Evolutionary conservation across 1,140 invertebrate species (phyloP), one percentile per base, ranked within the genome.

Genomic region (Cardiocondyla obscurior): DNA sequence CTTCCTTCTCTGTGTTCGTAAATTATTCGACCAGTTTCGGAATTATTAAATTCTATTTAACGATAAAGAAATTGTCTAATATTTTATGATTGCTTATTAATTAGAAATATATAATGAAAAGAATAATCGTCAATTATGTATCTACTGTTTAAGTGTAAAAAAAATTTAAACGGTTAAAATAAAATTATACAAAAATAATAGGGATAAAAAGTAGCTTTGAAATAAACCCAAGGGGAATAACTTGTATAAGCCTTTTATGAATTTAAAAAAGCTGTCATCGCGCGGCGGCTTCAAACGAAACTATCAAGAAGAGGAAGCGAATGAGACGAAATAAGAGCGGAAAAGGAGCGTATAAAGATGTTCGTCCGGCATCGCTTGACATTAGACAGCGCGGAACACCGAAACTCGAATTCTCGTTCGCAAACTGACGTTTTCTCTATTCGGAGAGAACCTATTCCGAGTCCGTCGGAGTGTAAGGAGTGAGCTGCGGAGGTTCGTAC

Each of bases 301-400:
- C 25, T 25, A 14, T 39, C 33, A 30, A 14, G 28, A 1, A 22
- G 25, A n/a, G 19, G 10, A 36, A 46, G 53, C 12, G 28, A 49
- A 28, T n/a, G 39, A 33, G 33, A 44, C 42, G 28, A 55, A 44
- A 81, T 76, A 39, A 39, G 58, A 60, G 44, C n/a, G 46, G 36
- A 51, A 46, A 57, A 76, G 70, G 74, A 39, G 82, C 81, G 67
- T 86, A 89, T 89, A 88, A 90, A 90, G 88, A 88, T 72, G 84
- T 90, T 89, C 46, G 72, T 83, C 76, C 85, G 81, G 88, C 86
- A 76, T 60, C 88, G 86, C 88, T 90, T 88, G 88, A 90, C 85
- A 74, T 81, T 53, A 89, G 88, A 89, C 89, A 84, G 86, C 58
- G 88, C 82, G 84, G 86, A 89, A 89, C 87, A 87, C 82, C 87